Evolutionary conservation across 92 coral and sea anemone species (phyloP).

Genomic region (Nematostella vectensis): DNA sequence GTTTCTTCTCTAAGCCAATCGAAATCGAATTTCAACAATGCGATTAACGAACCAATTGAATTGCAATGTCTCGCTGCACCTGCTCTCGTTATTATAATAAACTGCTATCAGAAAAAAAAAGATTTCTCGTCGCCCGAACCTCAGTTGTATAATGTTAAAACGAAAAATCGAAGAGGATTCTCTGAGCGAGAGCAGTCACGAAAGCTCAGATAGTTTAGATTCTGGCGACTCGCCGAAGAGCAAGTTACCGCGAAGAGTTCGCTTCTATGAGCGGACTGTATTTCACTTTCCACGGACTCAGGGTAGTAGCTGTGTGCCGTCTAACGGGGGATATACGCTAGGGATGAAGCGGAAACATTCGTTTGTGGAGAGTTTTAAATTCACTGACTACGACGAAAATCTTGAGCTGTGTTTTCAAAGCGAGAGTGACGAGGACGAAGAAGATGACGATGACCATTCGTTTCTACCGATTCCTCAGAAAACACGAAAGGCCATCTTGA

Average conservation of each 20-base stretch:
- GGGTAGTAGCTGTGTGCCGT: slow-evolving; percentile 93
- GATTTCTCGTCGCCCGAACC: background rate
- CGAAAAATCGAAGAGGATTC: slow-evolving; percentile 71
- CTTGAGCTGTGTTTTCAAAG: slow-evolving; percentile 33
- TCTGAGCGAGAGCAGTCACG: slow-evolving; percentile 57
- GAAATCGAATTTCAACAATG: slow-evolving; percentile 8
- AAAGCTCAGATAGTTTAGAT: slow-evolving; percentile 59
- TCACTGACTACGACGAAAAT: slow-evolving; percentile 50
- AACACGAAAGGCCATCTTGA: slow-evolving; percentile 83
- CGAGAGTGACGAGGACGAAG: slow-evolving; percentile 40
- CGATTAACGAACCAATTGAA: slow-evolving; percentile 13
- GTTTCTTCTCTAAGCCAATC: background rate
- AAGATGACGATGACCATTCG: slow-evolving; percentile 32
- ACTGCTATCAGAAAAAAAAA: slow-evolving; percentile 8
- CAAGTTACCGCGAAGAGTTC: slow-evolving; percentile 59
- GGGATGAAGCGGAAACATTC: slow-evolving; percentile 89
- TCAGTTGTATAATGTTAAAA: slow-evolving; percentile 43
- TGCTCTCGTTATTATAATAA: slow-evolving; percentile 10
- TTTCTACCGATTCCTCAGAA: slow-evolving; percentile 89
- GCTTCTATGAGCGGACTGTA: slow-evolving; percentile 70
- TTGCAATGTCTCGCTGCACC: slow-evolving; percentile 15
- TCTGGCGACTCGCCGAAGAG: slow-evolving; percentile 47
- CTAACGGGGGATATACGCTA: slow-evolving; percentile 91
- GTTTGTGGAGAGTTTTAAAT: slow-evolving; percentile 64
- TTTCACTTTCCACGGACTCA: slow-evolving; percentile 96